phyloP scores from a whole-genome alignment of 2,888 invertebrate species.

The Diadromus collaris region DNA sequence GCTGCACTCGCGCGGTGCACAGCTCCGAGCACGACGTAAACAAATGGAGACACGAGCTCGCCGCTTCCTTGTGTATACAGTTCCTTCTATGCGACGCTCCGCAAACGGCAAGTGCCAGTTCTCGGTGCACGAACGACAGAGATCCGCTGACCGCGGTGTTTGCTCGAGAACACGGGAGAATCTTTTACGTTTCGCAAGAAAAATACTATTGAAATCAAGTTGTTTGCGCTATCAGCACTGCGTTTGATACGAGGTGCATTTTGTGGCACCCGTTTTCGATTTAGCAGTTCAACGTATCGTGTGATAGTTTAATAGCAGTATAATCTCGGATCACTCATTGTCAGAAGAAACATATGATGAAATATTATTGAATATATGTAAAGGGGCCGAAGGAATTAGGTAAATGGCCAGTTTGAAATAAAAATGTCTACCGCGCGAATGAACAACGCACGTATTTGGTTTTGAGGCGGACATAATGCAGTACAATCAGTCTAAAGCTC shows the following conservation, averaged over 20 bases:
- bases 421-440: too few relatives aligned
- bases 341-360: too few relatives aligned
- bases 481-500: too few relatives aligned
- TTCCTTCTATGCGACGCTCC: conserved; percentile 11
- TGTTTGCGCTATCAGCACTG: neutral
- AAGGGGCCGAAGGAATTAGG: too few relatives aligned
- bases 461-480: too few relatives aligned
- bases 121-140: neutral
- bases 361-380: too few relatives aligned
- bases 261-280: neutral
- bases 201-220: conserved; percentile 9
- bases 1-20: conserved; percentile 26
- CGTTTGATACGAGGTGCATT: neutral
- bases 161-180: neutral
- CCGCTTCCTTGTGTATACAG: conserved; percentile 20
- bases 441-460: too few relatives aligned
- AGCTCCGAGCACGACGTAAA: conserved; percentile 43
- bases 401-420: too few relatives aligned
- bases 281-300: neutral
- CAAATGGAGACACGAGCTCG: conserved; percentile 52
- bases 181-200: neutral
- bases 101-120: conserved; percentile 30
- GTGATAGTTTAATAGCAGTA: neutral
- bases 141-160: neutral
- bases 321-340: neutral